Evolutionary conservation across 1,140 invertebrate species (phyloP).

Genomic region (Potamilus streckersoni): DNA sequence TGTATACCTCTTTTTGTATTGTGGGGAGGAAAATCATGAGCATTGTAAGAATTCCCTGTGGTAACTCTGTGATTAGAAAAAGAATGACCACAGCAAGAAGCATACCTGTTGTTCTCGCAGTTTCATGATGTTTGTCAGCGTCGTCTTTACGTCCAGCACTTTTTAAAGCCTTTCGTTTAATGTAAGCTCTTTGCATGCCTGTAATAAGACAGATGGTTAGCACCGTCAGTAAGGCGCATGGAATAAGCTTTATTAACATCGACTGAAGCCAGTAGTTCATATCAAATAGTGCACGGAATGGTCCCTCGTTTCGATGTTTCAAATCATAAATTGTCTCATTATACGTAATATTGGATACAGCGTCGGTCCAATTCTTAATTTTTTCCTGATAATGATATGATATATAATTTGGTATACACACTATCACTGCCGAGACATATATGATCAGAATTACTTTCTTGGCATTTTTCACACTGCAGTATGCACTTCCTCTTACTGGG

Average conservation of each 20-base stretch:
- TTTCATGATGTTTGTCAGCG: conserved; percentile 66
- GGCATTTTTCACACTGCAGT: conserved; percentile 82
- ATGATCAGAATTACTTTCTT: conserved; percentile 79
- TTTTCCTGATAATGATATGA: conserved; percentile 32
- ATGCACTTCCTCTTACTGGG: conserved; percentile 78
- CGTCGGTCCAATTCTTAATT: neutral
- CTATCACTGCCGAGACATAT: conserved; percentile 78
- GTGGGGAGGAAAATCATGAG: conserved; percentile 40
- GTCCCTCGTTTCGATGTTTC: conserved; percentile 6
- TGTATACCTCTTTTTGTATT: conserved; percentile 63
- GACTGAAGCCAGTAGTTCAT: conserved; percentile 65
- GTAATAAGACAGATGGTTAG: conserved; percentile 68
- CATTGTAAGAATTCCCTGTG: conserved; percentile 70
- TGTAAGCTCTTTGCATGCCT: conserved; percentile 68
- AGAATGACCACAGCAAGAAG: conserved; percentile 86
- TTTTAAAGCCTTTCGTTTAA: conserved; percentile 60
- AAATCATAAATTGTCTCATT: conserved; percentile 18
- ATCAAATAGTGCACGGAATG: conserved; percentile 24
- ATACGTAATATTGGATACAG: conserved; percentile 3
- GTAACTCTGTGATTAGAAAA: conserved; percentile 89
- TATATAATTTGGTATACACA: conserved; percentile 84
- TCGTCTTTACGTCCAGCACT: conserved; percentile 60
- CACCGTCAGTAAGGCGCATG: conserved; percentile 68
- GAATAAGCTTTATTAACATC: conserved; percentile 66
- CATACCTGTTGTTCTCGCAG: conserved; percentile 91